Base-by-base conservation (phyloP, 2,797 vertebrate species). In the Phaenicophaeus curvirostris region DNA sequence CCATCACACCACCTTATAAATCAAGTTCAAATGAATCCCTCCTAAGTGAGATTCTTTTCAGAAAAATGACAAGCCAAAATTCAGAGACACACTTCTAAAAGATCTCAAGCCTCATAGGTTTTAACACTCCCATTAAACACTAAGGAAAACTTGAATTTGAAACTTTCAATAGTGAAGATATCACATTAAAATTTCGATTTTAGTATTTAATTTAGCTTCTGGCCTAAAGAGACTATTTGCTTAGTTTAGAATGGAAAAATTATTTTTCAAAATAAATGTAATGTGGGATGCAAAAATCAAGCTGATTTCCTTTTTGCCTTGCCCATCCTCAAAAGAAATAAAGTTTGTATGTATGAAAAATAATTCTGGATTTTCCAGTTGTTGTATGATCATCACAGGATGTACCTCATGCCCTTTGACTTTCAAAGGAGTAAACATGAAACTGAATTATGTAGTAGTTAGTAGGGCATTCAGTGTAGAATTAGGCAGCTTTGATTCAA, bases 1-100 rank as follows among this genome's bases (percentile, higher is more conserved):
- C 44, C 51, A 90, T 51, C 39, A 82, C 8, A 78, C 17, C 17
- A 80, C 48, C 62, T 75, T 84, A 61, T 62, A 95, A 93, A 84
- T 84, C 71, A 76, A 85, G 74, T 66, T 19, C 58, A 68, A 93
- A 90, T 42, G 17, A 87, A 81, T 80, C 74, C 31, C 42, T 85
- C 67, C 59, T 65, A 87, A 87, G 48, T 42, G 33, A 50, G 33
- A 77, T 3, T 66, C 39, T 87, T 73, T 37, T 67, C 37, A 72
- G 50, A 77, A 95, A 94, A 93, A 57, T 72, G 15, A 48, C 50
- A 80, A 87, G 5, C 8, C 77, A 74, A 13, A 33, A 73, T 83
- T 77, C 57, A 85, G 67, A 73, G 37, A 48, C 11, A 90, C 83
- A 90, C 61, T 92, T 92, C 57, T 82, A 18, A 67, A 94, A 82